phyloP scores from a whole-genome alignment of 2,797 vertebrate genomes.

The Rhinatrema bivittatum region DNA sequence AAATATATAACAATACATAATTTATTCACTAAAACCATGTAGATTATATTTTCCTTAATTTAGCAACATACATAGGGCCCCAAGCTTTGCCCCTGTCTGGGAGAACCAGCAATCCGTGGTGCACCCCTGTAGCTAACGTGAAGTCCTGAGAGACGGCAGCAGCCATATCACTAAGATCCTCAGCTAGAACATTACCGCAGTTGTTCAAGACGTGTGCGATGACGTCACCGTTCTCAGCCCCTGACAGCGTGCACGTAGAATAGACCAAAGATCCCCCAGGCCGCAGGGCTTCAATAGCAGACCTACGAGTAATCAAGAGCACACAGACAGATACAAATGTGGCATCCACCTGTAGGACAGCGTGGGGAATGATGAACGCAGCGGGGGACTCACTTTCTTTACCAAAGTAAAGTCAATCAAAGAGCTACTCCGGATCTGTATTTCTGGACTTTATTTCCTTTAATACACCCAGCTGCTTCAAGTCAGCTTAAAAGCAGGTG shows the following conservation, averaged over 20 bases:
- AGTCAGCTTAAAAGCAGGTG: too few species aligned
- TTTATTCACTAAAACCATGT: too few species aligned
- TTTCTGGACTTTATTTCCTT: too few species aligned
- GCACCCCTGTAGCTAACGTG: constrained; percentile 46
- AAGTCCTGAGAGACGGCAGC: constrained; percentile 65
- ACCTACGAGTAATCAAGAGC: constrained; percentile 54
- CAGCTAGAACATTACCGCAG: constrained; percentile 54
- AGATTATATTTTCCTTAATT: constrained; percentile 64
- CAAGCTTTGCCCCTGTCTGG: constrained; percentile 74
- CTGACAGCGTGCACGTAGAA: constrained; percentile 89
- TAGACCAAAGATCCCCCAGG: constrained; percentile 86
- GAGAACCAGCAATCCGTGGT: constrained; percentile 75
- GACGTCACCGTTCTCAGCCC: constrained; percentile 77
- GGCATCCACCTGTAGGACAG: neutral
- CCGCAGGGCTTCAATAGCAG: constrained; percentile 73
- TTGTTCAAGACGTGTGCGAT: constrained; percentile 62
- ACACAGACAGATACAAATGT: neutral
- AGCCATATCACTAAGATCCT: constrained; percentile 65
- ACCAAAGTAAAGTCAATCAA: too few species aligned
- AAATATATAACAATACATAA: too few species aligned
- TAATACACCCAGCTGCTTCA: too few species aligned
- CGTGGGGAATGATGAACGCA: too few species aligned
- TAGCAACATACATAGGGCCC: constrained; percentile 91
- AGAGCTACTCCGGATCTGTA: too few species aligned
- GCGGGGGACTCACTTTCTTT: too few species aligned